phyloP scores from a whole-genome alignment of 2,888 invertebrate genomes.

The Lasioglossum lativentre region DNA sequence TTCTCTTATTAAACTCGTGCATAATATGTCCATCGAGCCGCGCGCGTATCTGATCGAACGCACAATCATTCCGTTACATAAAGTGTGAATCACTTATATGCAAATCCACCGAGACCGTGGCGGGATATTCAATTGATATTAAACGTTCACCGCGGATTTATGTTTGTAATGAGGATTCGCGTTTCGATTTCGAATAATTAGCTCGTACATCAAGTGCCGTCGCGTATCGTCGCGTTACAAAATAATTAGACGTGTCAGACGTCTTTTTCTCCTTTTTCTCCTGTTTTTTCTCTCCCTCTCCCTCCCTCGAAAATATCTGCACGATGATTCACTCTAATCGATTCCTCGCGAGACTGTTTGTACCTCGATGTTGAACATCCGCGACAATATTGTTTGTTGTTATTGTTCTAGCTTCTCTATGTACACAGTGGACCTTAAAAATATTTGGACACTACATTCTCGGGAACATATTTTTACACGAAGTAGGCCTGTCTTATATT shows the following conservation, averaged over 20 bases:
- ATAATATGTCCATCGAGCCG: conserved; percentile 6
- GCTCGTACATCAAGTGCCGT: neutral
- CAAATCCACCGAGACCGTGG: neutral
- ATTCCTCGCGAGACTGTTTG: neutral
- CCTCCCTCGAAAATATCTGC: neutral
- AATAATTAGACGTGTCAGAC: neutral
- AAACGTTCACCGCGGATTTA: neutral
- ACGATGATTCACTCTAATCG: neutral
- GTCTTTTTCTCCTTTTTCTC: neutral
- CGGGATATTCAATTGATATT: conserved; percentile 18
- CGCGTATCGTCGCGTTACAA: neutral
- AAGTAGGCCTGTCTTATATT: too few species aligned
- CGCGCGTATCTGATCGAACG: neutral
- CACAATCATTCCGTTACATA: conserved; percentile 49
- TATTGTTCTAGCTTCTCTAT: neutral
- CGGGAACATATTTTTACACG: too few species aligned
- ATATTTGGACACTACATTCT: too few species aligned
- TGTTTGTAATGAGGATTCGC: neutral
- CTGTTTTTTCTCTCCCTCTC: neutral
- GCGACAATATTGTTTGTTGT: neutral
- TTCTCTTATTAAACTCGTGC: neutral
- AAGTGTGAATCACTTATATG: conserved; percentile 48
- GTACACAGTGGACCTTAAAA: too few species aligned
- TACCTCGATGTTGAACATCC: neutral
- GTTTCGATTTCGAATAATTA: conserved; percentile 8